Evolutionary conservation across 2,113 vertebrate genomes (phyloP).

Genomic region (Brachyhypopomus gauderio): DNA sequence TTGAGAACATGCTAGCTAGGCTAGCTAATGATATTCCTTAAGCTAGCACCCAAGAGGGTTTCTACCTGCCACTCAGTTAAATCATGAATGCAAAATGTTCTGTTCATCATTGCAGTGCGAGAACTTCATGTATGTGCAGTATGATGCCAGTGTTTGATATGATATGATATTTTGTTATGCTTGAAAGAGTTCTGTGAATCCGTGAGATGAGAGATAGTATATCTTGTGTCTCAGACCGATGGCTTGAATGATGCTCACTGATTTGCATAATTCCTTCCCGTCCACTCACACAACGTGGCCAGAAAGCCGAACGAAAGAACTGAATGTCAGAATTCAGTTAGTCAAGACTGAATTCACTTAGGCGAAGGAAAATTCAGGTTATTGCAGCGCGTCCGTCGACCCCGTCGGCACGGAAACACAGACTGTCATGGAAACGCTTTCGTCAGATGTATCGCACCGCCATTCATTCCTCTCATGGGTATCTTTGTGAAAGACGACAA

Average conservation of each 20-base stretch:
- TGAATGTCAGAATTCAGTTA: too few species aligned
- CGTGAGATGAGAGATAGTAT: not conserved
- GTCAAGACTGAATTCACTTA: too few species aligned
- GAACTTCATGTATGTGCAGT: too few species aligned
- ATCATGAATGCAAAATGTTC: too few species aligned
- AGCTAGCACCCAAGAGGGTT: too few species aligned
- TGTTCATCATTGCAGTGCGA: too few species aligned
- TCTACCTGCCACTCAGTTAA: too few species aligned
- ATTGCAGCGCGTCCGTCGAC: constrained; percentile 42
- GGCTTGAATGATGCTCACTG: not conserved
- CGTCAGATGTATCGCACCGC: constrained; percentile 31
- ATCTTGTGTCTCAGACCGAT: not conserved
- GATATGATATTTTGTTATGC: too few species aligned
- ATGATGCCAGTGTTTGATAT: too few species aligned
- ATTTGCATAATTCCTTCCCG: not conserved
- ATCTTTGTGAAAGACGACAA: constrained; percentile 52
- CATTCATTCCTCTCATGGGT: constrained; percentile 33
- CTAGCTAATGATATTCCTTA: too few species aligned
- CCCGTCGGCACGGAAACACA: constrained; percentile 15
- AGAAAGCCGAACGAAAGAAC: not conserved
- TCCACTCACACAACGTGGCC: constrained; percentile 9
- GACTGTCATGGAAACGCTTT: constrained; percentile 46
- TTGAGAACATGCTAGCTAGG: too few species aligned
- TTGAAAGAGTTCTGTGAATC: too few species aligned
- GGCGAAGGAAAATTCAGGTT: constrained; percentile 27